Conservation (phyloP, 1,140 invertebrate species). For the Armadillidium nasatum region DNA sequence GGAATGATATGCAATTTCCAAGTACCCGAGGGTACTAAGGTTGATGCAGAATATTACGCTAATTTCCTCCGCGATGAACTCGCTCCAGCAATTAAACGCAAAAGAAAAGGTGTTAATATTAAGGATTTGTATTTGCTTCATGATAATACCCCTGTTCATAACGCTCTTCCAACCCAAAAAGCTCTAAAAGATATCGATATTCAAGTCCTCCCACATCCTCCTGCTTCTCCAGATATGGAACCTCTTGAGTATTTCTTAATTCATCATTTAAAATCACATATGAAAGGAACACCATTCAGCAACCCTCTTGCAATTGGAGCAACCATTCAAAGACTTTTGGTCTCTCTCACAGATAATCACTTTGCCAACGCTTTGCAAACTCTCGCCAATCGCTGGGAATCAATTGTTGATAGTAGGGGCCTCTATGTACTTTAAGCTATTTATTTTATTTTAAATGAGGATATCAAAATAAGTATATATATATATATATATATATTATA, state of each 20-base stretch:
- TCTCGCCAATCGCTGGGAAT: constrained; percentile 18
- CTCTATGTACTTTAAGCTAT: constrained; percentile 22
- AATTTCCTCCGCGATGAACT: constrained; percentile 19
- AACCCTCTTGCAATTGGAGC: constrained; percentile 16
- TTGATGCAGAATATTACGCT: constrained; percentile 14
- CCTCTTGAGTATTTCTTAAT: constrained; percentile 26
- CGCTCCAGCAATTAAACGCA: constrained; percentile 14
- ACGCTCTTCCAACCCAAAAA: neutral
- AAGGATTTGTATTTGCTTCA: constrained; percentile 22
- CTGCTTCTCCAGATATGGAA: constrained; percentile 27
- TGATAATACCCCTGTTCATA: constrained; percentile 25
- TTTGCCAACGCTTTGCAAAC: constrained; percentile 12
- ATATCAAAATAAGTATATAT: too few relatives aligned
- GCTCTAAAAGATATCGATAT: constrained; percentile 19
- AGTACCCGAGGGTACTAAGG: neutral
- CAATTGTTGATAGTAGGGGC: constrained; percentile 15
- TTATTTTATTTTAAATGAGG: too few relatives aligned
- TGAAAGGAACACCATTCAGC: constrained; percentile 15
- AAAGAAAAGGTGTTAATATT: constrained; percentile 19
- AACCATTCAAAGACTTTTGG: constrained; percentile 1
- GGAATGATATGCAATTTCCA: constrained; percentile 9
- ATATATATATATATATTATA: too few relatives aligned
- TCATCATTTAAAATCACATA: neutral
- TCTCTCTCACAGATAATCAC: constrained; percentile 14
- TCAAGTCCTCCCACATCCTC: constrained; percentile 23